These are phyloP conservation scores for Talpa occidentalis DNA, from an alignment of 2,113 vertebrate species.

Conservation along the genomic window DNA sequence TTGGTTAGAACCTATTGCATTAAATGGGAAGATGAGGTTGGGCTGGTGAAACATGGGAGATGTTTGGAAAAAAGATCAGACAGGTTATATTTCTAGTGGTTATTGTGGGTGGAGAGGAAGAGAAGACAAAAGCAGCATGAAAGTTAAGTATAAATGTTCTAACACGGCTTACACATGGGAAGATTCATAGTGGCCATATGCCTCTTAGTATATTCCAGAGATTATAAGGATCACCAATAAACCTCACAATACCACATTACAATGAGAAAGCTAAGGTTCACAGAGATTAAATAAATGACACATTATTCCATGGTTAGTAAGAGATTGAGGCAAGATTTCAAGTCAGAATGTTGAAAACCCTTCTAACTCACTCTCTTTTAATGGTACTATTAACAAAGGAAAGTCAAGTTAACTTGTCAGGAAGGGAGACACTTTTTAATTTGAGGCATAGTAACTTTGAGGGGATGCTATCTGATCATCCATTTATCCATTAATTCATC, in stretches of 20 bases:
- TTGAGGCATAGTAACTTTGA: background rate
- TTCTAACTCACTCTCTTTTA: background rate
- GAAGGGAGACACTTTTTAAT: conserved; percentile 5
- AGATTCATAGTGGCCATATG: background rate
- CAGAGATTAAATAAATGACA: background rate
- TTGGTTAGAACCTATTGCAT: background rate
- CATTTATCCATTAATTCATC: background rate
- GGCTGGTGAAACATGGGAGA: background rate
- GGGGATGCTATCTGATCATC: background rate
- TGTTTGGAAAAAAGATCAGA: background rate
- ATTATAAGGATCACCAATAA: background rate
- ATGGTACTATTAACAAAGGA: background rate
- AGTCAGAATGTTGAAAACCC: background rate
- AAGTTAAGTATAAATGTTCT: background rate
- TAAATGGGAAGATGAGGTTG: background rate
- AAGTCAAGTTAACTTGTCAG: conserved; percentile 11
- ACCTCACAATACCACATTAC: background rate
- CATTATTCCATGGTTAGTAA: background rate
- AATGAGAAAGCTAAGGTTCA: background rate
- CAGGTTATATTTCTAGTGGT: background rate
- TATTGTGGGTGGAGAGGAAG: background rate
- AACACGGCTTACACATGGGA: background rate
- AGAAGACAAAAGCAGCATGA: background rate
- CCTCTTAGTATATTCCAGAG: background rate
- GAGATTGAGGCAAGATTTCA: background rate